Evolutionary conservation across 2,113 vertebrate genomes (phyloP).

Genomic region (Melozone crissalis): DNA sequence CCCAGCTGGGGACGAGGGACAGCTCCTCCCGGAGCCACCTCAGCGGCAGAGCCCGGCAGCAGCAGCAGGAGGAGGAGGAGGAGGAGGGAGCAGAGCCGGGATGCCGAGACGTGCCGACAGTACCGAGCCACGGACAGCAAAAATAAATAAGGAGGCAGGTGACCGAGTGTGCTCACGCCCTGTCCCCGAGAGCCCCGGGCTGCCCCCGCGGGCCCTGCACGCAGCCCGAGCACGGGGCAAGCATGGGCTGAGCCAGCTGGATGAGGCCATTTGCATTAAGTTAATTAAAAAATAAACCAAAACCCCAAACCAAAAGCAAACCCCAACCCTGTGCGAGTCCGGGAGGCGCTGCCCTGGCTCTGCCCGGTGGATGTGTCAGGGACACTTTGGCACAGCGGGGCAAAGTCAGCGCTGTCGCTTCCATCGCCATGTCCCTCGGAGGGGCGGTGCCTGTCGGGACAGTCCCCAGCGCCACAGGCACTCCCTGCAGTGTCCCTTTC

Average conservation of each 20-base stretch:
- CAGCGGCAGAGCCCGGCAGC: background rate
- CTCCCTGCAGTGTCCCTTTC: background rate
- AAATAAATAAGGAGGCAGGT: constrained; percentile 45
- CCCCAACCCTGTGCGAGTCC: background rate
- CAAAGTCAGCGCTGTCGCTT: background rate
- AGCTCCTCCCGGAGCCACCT: background rate
- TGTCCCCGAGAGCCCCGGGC: background rate
- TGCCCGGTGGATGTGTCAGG: background rate
- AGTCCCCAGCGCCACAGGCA: background rate
- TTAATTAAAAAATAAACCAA: background rate
- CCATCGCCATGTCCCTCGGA: background rate
- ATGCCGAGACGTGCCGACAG: background rate
- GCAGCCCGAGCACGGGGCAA: background rate
- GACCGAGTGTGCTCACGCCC: background rate
- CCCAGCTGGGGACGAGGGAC: background rate
- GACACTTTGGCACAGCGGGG: constrained; percentile 42
- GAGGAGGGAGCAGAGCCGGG: background rate
- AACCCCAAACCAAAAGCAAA: background rate
- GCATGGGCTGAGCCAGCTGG: background rate
- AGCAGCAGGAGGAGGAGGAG: background rate
- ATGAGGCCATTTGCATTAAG: constrained; percentile 31
- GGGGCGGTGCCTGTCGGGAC: background rate
- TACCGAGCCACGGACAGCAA: background rate
- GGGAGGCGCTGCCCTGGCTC: background rate
- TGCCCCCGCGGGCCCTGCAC: background rate